Base-by-base conservation (phyloP, 1,140 invertebrate genomes). In the Tetragnatha versicolor region DNA sequence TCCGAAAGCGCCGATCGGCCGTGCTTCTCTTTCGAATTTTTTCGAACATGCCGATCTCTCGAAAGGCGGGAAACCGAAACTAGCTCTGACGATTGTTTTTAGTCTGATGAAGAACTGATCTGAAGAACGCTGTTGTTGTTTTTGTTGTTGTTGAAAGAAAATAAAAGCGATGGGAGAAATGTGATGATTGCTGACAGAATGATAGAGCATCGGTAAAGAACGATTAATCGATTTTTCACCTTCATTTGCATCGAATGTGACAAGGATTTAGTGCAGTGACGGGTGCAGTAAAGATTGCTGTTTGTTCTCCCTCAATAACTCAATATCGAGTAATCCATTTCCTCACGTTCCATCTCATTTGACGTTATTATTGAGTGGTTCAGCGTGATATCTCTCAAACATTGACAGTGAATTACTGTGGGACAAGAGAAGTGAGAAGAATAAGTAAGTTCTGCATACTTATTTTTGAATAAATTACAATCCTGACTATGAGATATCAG, bases 191-290 rank as follows among this genome's bases (percentile, higher is more conserved):
- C 37, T 31, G 27, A 42, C n/a, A 66, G 35, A 66, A 27, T 72
- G 37, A 55, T 58, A 35, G 49, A 25, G 22, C 37, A 72, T 72
- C 69, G 69, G 60, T 72, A 72, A 37, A 72, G 42, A 37, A 72
- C 69, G 69, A 53, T 72, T 72, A 72, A 72, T 72, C 69, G 69
- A 72, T 72, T 72, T 25, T 39, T 51, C 53, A 58, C 49, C 53
- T 72, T 72, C 69, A 72, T 72, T 72, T 72, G 69, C 69, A 72
- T 72, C 69, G 53, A 39, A 53, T 72, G 69, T 72, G 69, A 72
- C 69, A 72, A 72, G 69, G 69, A 72, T 72, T 72, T 72, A 72
- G 69, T 72, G 69, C 69, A 58, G 49, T 58, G 69, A 72, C 69
- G 69, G 69, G 55, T 72, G 42, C 69, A 72, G 69, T 42, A 35